phyloP scores from a whole-genome alignment of 2,888 invertebrate species.

The Noctua janthe region DNA sequence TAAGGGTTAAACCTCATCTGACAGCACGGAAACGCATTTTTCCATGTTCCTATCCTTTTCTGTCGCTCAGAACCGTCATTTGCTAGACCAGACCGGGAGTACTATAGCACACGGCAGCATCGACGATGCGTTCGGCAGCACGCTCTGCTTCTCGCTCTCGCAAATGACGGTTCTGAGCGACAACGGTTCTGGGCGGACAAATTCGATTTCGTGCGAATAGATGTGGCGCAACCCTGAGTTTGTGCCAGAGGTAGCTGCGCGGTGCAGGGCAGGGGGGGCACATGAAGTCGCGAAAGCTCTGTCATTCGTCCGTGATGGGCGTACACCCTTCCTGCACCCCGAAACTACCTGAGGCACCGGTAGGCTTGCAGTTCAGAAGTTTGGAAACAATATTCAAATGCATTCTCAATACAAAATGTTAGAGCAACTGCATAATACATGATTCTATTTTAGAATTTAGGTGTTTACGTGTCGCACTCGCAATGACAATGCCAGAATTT shows the following conservation, averaged over 20 bases:
- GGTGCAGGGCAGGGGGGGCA: neutral
- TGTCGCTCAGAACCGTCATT: neutral
- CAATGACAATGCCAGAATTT: slow-evolving; percentile 57
- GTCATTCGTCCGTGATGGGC: neutral
- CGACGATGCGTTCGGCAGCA: neutral
- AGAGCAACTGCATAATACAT: slow-evolving; percentile 29
- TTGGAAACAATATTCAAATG: slow-evolving; percentile 13
- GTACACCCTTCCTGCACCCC: neutral
- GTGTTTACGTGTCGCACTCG: slow-evolving; percentile 46
- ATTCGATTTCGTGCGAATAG: neutral
- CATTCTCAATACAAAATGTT: slow-evolving; percentile 3
- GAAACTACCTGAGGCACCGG: neutral
- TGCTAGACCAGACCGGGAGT: neutral
- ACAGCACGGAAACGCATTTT: neutral
- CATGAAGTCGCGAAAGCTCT: neutral
- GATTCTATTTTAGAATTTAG: slow-evolving; percentile 55
- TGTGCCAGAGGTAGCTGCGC: neutral
- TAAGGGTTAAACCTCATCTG: neutral
- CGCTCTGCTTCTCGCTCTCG: neutral
- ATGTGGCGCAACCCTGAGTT: neutral
- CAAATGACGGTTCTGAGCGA: neutral
- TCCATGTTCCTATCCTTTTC: neutral
- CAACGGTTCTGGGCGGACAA: neutral
- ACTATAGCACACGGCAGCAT: neutral
- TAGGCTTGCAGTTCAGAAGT: neutral